Conservation (phyloP, 2,888 invertebrate species). For the Aspidiotus rigidus region DNA sequence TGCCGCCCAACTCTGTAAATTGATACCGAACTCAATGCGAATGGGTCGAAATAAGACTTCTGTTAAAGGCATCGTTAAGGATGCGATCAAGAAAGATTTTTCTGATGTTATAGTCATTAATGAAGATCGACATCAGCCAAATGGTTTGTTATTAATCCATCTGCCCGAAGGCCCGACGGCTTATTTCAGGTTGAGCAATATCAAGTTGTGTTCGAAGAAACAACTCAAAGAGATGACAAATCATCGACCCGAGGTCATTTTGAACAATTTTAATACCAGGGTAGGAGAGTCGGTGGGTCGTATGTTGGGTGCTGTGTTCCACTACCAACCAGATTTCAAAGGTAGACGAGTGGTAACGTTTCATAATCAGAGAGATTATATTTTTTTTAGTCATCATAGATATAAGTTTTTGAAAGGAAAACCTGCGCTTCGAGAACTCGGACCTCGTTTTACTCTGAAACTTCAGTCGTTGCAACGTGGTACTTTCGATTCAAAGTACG, state of each 20-base stretch:
- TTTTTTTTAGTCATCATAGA: conserved; percentile 97
- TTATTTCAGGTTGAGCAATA: conserved; percentile 86
- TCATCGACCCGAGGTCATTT: conserved; percentile 88
- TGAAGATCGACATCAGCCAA: conserved; percentile 82
- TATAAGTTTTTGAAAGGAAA: conserved; percentile 41
- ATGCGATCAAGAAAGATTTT: conserved; percentile 66
- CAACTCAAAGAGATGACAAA: conserved; percentile 70
- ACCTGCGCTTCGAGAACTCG: conserved; percentile 72
- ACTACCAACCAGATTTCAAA: conserved; percentile 89
- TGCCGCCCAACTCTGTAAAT: conserved; percentile 78
- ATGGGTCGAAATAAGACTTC: conserved; percentile 79
- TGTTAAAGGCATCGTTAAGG: conserved; percentile 84
- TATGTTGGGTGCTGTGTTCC: conserved; percentile 88
- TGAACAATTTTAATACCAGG: conserved; percentile 92
- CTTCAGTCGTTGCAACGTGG: conserved; percentile 89
- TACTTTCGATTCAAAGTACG: conserved; percentile 91
- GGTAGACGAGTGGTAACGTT: conserved; percentile 91
- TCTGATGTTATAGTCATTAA: conserved; percentile 89
- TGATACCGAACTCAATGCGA: conserved; percentile 85
- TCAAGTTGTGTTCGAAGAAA: conserved; percentile 72
- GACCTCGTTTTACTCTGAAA: conserved; percentile 91
- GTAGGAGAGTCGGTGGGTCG: conserved; percentile 82
- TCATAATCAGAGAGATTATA: conserved; percentile 97
- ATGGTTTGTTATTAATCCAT: conserved; percentile 86
- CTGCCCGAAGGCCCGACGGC: conserved; percentile 95